Conservation (phyloP, 2,888 invertebrate species). For the Cheilosia vernalis region DNA sequence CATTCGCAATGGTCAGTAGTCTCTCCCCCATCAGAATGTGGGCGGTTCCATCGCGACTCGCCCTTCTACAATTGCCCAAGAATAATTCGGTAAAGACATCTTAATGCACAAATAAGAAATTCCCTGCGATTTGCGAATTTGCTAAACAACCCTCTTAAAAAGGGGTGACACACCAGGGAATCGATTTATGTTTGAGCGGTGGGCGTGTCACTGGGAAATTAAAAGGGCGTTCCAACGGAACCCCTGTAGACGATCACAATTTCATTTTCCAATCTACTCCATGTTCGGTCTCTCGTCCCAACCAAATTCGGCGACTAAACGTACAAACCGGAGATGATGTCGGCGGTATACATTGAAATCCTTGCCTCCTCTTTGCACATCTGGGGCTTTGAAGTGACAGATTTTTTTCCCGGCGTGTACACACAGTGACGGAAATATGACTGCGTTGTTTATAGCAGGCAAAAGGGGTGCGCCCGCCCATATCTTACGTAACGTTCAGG, state of each 20-base stretch:
- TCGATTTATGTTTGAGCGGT: conserved; percentile 58
- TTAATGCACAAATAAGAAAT: conserved; percentile 54
- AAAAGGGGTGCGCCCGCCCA: conserved; percentile 59
- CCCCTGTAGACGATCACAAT: conserved; percentile 74
- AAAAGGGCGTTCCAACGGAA: conserved; percentile 72
- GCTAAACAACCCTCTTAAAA: conserved; percentile 49
- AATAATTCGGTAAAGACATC: conserved; percentile 11
- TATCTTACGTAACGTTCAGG: conserved; percentile 60
- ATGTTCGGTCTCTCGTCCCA: not conserved
- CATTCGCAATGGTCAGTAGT: conserved; percentile 47
- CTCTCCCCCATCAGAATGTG: conserved; percentile 10
- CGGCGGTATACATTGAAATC: conserved; percentile 32
- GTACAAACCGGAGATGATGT: conserved; percentile 65
- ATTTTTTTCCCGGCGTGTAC: conserved; percentile 44
- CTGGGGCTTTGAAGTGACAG: conserved; percentile 25
- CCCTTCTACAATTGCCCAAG: conserved; percentile 29
- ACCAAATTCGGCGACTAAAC: not conserved
- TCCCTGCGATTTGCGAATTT: conserved; percentile 37
- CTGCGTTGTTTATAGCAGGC: conserved; percentile 59
- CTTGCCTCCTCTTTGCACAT: conserved; percentile 20
- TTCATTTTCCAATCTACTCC: conserved; percentile 62
- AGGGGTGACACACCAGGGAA: conserved; percentile 38
- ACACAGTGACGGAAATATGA: conserved; percentile 71
- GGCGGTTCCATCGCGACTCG: conserved; percentile 39
- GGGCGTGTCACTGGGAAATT: conserved; percentile 69